A percentile compares a stretch with the other conserved stretches of the same genome.
Conservation (phyloP, 2,888 invertebrate species). For the Podabrus alpinus region DNA sequence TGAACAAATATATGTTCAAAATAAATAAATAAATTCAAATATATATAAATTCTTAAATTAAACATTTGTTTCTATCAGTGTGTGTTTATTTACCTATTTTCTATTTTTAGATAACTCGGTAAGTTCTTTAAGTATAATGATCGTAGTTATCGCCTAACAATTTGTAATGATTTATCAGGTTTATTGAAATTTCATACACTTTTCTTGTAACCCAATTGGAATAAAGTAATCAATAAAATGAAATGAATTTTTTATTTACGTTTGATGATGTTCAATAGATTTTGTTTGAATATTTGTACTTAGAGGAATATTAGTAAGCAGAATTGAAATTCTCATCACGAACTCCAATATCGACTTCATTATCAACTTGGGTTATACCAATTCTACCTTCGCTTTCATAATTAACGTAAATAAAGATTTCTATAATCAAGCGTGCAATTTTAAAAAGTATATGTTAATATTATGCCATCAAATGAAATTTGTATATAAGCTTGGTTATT, state of each 20-base stretch:
- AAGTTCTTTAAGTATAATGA: background rate
- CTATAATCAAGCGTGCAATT: conserved; percentile 6
- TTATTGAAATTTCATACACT: background rate
- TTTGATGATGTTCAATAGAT: background rate
- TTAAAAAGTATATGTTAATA: background rate
- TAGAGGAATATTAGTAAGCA: conserved; percentile 6
- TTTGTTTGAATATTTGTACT: conserved; percentile 10
- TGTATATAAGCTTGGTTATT: background rate
- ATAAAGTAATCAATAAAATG: background rate
- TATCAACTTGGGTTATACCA: conserved; percentile 11
- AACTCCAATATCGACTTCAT: conserved; percentile 14
- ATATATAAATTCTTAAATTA: too few species aligned
- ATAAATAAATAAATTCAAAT: too few species aligned
- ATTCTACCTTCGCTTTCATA: conserved; percentile 21
- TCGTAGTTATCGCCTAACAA: background rate
- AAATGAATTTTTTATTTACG: background rate
- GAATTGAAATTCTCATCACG: conserved; percentile 19
- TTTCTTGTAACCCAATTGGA: background rate
- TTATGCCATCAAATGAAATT: background rate
- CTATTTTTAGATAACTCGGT: too few species aligned
- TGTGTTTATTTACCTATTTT: too few species aligned
- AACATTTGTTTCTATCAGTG: too few species aligned
- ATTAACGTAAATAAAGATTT: conserved; percentile 12
- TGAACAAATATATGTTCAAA: too few species aligned
- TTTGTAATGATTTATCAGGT: background rate